phyloP scores from a whole-genome alignment of 2,797 vertebrate species.

The Aulostomus chinensis region DNA sequence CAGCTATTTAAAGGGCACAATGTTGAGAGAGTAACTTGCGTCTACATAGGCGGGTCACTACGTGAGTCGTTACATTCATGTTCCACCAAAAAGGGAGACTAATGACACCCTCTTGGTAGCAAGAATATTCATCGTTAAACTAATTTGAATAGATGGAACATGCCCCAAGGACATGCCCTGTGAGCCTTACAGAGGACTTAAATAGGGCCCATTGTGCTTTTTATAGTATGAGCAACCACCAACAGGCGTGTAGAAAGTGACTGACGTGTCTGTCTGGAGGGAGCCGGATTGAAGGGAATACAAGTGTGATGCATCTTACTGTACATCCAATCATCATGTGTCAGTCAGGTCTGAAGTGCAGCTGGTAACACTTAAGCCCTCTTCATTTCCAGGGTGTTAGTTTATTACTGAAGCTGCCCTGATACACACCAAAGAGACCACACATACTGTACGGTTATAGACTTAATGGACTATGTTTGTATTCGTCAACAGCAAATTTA shows the following conservation, averaged over 20 bases:
- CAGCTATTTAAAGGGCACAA: no score
- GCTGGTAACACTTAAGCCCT: conserved; percentile 15
- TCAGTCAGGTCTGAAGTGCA: conserved; percentile 22
- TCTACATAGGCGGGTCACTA: no score
- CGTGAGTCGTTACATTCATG: no score
- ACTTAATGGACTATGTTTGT: conserved; percentile 37
- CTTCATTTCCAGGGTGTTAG: conserved; percentile 35
- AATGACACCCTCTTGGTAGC: no score
- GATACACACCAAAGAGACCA: conserved; percentile 46
- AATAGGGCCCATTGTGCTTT: no score
- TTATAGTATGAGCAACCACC: neutral
- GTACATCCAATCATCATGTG: conserved; percentile 22
- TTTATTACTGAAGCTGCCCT: conserved; percentile 41
- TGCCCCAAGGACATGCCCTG: no score
- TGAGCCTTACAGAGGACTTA: no score
- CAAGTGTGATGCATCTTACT: neutral
- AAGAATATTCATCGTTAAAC: no score
- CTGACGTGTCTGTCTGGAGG: conserved; percentile 17
- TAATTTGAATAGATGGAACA: no score
- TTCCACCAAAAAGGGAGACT: no score
- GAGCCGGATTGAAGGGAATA: conserved; percentile 16
- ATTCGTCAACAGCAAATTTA: conserved; percentile 51
- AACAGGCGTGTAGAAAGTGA: conserved; percentile 1
- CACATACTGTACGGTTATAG: conserved; percentile 52
- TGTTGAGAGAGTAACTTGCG: no score